Evolutionary conservation across 2,113 vertebrate species (phyloP).

Genomic region (Epinephelus cyanopodus): DNA sequence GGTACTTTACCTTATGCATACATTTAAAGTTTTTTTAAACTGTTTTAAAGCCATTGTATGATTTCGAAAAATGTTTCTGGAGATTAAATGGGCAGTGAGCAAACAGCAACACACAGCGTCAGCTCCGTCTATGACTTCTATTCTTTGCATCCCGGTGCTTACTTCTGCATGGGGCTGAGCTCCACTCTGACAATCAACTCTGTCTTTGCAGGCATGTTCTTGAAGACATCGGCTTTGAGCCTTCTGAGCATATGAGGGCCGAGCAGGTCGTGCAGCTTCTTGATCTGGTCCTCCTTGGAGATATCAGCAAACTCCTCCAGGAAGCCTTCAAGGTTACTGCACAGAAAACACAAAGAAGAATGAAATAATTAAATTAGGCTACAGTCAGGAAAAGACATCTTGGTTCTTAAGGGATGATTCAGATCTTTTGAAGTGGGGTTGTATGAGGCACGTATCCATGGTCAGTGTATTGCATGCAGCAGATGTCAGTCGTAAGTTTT

Average conservation of each 20-base stretch:
- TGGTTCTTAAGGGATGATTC: neutral
- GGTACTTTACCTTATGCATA: too few species aligned
- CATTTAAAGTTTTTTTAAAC: neutral
- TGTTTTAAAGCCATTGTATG: neutral
- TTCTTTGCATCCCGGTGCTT: slow-evolving; percentile 46
- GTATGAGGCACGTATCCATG: too few species aligned
- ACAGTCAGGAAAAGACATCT: neutral
- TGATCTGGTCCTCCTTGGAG: slow-evolving; percentile 99
- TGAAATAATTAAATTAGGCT: neutral
- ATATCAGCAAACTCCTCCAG: slow-evolving; percentile 99
- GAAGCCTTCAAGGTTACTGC: slow-evolving; percentile 98
- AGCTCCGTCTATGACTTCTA: neutral
- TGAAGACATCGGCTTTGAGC: slow-evolving; percentile 97
- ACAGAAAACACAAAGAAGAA: slow-evolving; percentile 3
- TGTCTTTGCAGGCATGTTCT: slow-evolving; percentile 99
- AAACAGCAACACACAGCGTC: too few species aligned
- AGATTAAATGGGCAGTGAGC: too few species aligned
- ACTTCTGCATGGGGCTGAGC: slow-evolving; percentile 99
- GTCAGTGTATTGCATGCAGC: too few species aligned
- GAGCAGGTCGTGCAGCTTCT: slow-evolving; percentile 96
- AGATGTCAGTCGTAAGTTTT: too few species aligned
- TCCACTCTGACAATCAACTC: slow-evolving; percentile 98
- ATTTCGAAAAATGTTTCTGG: too few species aligned
- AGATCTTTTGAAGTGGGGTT: too few species aligned
- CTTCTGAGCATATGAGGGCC: slow-evolving; percentile 97